Conservation (phyloP, 2,888 invertebrate species). For the Agrilus biguttatus region DNA sequence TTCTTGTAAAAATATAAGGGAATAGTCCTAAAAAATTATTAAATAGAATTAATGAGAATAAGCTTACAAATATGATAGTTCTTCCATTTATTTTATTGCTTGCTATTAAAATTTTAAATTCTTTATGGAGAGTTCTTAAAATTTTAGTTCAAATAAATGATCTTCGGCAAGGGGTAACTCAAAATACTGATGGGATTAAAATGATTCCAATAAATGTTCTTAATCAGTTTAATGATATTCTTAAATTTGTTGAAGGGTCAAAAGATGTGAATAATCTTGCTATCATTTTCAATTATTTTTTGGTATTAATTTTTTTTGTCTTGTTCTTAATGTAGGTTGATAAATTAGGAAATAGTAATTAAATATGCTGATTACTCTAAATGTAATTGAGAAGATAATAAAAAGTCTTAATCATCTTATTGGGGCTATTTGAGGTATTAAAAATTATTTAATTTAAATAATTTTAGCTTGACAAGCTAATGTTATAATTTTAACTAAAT, state of each 20-base stretch:
- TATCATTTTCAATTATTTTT: slow-evolving; percentile 45
- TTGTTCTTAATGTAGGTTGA: slow-evolving; percentile 21
- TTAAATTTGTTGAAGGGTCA: slow-evolving; percentile 43
- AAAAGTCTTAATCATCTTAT: slow-evolving; percentile 37
- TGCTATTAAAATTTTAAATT: slow-evolving; percentile 43
- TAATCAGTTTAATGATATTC: slow-evolving; percentile 43
- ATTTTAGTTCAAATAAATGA: slow-evolving; percentile 36
- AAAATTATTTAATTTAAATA: slow-evolving; percentile 45
- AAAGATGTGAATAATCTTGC: slow-evolving; percentile 52
- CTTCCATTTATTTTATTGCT: slow-evolving; percentile 30
- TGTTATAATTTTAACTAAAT: slow-evolving; percentile 41
- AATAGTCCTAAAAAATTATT: slow-evolving; percentile 57
- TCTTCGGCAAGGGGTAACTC: slow-evolving; percentile 39
- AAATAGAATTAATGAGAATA: slow-evolving; percentile 45
- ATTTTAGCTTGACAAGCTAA: slow-evolving; percentile 56
- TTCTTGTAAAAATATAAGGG: slow-evolving; percentile 55
- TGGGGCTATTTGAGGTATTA: slow-evolving; percentile 55
- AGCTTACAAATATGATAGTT: slow-evolving; percentile 39
- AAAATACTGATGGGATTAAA: slow-evolving; percentile 38
- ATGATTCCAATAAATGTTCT: slow-evolving; percentile 38
- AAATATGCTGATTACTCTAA: slow-evolving; percentile 37
- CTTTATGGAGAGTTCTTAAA: slow-evolving; percentile 33
- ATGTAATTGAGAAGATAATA: slow-evolving; percentile 27
- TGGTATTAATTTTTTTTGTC: slow-evolving; percentile 18
- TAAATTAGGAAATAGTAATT: slow-evolving; percentile 34